Evolutionary conservation across 2,797 vertebrate species (phyloP), one percentile per base, ranked within the genome.

Genomic region (Cercopithecus diana): DNA sequence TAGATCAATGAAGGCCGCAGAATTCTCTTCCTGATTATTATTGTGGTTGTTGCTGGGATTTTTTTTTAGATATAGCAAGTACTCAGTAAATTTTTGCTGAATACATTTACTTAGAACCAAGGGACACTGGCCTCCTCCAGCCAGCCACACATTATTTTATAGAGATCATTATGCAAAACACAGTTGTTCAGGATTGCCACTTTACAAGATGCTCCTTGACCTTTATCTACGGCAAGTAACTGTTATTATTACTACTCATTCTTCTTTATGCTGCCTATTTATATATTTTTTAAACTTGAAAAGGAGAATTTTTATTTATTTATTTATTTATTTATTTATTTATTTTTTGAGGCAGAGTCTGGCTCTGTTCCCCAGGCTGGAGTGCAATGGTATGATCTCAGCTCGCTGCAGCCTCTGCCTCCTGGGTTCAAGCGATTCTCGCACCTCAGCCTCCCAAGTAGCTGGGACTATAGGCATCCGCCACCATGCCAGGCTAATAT

Each of bases 201-300:
- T 70, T 93, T 87, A 33, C 8, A 83, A 72, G n/a, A 83, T 83
- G 33, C 36, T 61, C n/a, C 22, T 80, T 58, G 48, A 88, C 36
- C 5, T 95, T 89, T 67, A 20, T 43, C 50, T 75, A 4, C 19
- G 26, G 17, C 2, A 20, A 15, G n/a, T 82, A 48, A 61, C 26
- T 64, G 19, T 48, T 87, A 28, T 30, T 88, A 11, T 80, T 64
- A 88, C 90, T 96, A 89, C 4, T 33, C 58, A 14, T 75, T 91
- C 48, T 90, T 92, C 33, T 92, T 94, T 57, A 80, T 79, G 41
- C 83, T 43, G 4, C 13, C 64, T 90, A 7, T 30, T 89, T 58
- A 43, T 80, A 57, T 70, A 70, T 36, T 70, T 95, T 90, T 91
- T 43, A 13, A 52, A 52, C 75, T 93, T 91, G 24, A 84, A 89